Base-by-base conservation (phyloP, 2,797 vertebrate genomes). In the Labeo calbasu region DNA sequence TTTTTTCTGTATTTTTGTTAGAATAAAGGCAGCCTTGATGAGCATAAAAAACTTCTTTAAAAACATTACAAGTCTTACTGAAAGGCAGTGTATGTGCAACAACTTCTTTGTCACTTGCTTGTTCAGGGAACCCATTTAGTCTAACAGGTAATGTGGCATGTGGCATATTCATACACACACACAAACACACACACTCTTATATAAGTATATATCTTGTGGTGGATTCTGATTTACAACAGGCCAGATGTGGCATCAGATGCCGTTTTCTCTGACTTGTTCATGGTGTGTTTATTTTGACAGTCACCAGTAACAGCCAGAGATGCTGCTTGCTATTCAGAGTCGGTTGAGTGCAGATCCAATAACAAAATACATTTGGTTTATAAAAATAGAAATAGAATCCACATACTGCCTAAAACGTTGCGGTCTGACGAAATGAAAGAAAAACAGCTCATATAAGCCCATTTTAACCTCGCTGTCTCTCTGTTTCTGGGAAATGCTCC, bases 211-310 rank as follows among this genome's bases (percentile, higher is more conserved):
- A 90, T 93, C 89, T 90, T 92, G 93, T 91, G 93, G 94, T 93
- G 91, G 86, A 79, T 48, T 87, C 90, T 92, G 92, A 91, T 93
- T 93, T 90, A 88, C 92, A 90, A 86, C 89, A 86, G 90, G 91
- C 90, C 86, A 92, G 91, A 92, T 94, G 93, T 93, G 93, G 93
- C 91, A 91, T 90, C 79, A 84, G 92, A 91, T 90, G 92, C 92
- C 87, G 91, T 90, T 46, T 90, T 88, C 89, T 88, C 90, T 87
- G 88, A 90, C 91, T 91, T 93, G 92, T 92, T 94, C 88, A 90
- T 91, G 92, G 91, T 90, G 86, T 93, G 92, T 93, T 92, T 94
- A 92, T 94, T 94, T 93, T 93, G 94, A 95, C 92, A 94, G 91
- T 94, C 89, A 83, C 88, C 91, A 89, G 84, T 89, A 92, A 93